phyloP scores from a whole-genome alignment of 2,797 vertebrate genomes.

The Antennarius maculatus region DNA sequence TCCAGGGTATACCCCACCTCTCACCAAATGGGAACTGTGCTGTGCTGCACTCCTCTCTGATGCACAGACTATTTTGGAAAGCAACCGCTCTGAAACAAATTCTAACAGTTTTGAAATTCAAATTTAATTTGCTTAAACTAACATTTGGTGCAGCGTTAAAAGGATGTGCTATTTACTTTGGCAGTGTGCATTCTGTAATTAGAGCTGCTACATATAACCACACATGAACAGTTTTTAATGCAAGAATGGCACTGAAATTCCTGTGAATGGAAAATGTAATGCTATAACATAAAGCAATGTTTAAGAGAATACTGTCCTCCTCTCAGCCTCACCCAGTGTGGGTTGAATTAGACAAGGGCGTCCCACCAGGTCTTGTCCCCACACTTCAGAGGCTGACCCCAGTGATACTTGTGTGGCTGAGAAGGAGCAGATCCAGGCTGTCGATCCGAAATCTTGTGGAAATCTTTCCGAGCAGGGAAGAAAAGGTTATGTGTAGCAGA shows the following conservation, averaged over 20 bases:
- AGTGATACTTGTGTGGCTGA: conserved; percentile 28
- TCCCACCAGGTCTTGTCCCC: conserved; percentile 23
- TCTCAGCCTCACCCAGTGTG: not conserved
- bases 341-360: conserved; percentile 11
- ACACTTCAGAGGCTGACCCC: conserved; percentile 19
- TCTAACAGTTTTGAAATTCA: conserved; percentile 14
- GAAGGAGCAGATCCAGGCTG: conserved; percentile 20
- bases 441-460: conserved; percentile 1
- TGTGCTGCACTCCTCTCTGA: too few relatives aligned
- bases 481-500: not conserved
- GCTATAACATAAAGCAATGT: not conserved
- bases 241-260: too few relatives aligned
- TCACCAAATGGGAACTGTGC: too few relatives aligned
- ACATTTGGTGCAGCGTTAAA: not conserved
- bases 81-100: not conserved
- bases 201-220: too few relatives aligned
- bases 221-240: too few relatives aligned
- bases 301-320: conserved; percentile 1
- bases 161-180: too few relatives aligned
- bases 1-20: too few relatives aligned
- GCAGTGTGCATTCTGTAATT: too few relatives aligned
- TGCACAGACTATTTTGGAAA: too few relatives aligned
- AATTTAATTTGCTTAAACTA: conserved; percentile 5
- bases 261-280: not conserved
- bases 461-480: not conserved